Evolutionary conservation across 2,888 invertebrate genomes (phyloP).

Genomic region (Rhopalosiphum nymphaeae): DNA sequence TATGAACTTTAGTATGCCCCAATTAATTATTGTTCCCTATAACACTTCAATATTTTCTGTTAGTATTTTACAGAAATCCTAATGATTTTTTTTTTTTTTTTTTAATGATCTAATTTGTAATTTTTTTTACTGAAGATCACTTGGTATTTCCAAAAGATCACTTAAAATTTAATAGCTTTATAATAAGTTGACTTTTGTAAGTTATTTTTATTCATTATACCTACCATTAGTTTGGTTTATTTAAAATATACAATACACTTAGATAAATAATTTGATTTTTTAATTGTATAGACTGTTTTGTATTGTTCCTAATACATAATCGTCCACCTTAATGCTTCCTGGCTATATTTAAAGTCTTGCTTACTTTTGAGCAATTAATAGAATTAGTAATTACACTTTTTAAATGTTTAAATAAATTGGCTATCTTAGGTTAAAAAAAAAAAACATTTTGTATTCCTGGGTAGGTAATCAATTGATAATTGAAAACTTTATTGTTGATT

Average conservation of each 20-base stretch:
- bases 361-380: neutral
- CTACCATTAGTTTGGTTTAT: constrained; percentile 47
- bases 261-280: constrained; percentile 16
- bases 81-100: constrained; percentile 49
- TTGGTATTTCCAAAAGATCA: constrained; percentile 52
- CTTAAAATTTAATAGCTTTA: constrained; percentile 46
- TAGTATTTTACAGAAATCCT: constrained; percentile 47
- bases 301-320: neutral
- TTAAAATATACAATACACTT: constrained; percentile 61
- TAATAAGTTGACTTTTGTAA: constrained; percentile 42
- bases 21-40: constrained; percentile 50
- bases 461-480: neutral
- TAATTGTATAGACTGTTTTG: neutral
- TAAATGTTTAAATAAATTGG: neutral
- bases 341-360: neutral
- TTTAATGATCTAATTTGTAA: constrained; percentile 40
- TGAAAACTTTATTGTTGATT: neutral
- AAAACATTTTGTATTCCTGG: neutral
- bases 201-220: constrained; percentile 53
- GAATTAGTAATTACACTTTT: neutral
- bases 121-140: constrained; percentile 52
- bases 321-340: neutral
- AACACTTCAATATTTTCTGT: constrained; percentile 49
- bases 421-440: neutral
- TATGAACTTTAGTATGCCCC: constrained; percentile 49